Base-by-base conservation (phyloP, 2,888 invertebrate species). In the Lycophotia porphyrea region DNA sequence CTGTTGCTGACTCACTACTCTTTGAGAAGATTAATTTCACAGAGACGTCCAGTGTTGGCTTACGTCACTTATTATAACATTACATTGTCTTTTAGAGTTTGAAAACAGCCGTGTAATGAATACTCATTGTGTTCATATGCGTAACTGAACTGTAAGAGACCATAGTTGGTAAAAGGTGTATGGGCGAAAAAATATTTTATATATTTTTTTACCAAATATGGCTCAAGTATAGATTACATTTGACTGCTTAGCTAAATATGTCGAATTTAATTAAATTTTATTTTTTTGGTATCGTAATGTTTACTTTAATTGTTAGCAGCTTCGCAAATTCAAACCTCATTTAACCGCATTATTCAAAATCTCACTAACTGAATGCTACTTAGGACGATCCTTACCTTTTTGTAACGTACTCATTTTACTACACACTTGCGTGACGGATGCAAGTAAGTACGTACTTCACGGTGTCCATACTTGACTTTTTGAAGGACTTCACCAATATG, bases 1-100 rank as follows among this genome's bases (percentile, higher is more conserved):
- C n/a, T 36, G 47, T 1, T 24, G 31, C 52, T 86, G 87, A 86
- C 52, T 86, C 87, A 86, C 63, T 36, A 60, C 58, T 72, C 70
- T 67, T 58, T 67, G 36, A 42, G 55, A 47, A 42, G 71, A 85
- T 79, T 72, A 72, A 63, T 76, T 76, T 71, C 11, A n/a, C 77
- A 75, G 72, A 65, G n/a, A 55, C 36, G 60, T 58, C 58, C 71
- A 47, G 55, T 39, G 8, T 49, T 24, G 21, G 5, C 15, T 82
- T 55, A 71, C 69, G 71, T 80, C 65, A 82, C 49, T 34, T 31
- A 27, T 67, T 61, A 21, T 47, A 58, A 42, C 15, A 52, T 44
- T 21, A 42, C 31, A 49, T 47, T 52, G 36, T n/a, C 11, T 68
- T 74, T 66, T 13, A 8, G n/a, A 24, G 11, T 58, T 69, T 34